Base-by-base conservation (phyloP, 1,140 invertebrate genomes). In the Caenorhabditis brenneri region DNA sequence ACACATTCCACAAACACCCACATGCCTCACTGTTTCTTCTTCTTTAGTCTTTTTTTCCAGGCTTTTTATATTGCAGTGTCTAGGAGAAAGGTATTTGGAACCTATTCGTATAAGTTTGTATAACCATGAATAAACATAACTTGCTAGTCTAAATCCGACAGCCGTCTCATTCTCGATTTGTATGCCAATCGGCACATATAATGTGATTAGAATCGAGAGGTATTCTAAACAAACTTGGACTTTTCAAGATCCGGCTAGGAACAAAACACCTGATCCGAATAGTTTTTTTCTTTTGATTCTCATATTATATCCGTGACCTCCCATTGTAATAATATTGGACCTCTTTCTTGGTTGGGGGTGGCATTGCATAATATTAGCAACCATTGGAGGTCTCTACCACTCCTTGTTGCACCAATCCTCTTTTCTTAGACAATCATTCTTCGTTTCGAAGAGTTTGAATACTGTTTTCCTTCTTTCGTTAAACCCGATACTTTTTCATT, bases 51-150 rank as follows among this genome's bases (percentile, higher is more conserved):
- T 39, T 65, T 65, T 22, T 36, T 65, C 7, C 53, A 10, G 24
- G 10, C 10, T 65, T 65, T 12, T 6, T 36, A 7, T 15, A 36
- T 36, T 1, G 6, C 9, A 65, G 3, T 5, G 12, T 6, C 6
- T 24, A 3, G 29, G 19, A n/a, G n/a, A 5, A 3, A 36, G 31
- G 33, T 36, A 27, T 24, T n/a, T n/a, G 7, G 3, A 15, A 22
- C 42, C 12, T 65, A 46, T 42, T 42, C 36, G 27, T 24, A 55
- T 27, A 22, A 29, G 53, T 29, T 55, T 55, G 65, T 42, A 74
- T 74, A 74, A 10, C 65, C 65, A 74, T 74, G 46, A 74, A 74
- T 74, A 74, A 74, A 74, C 65, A 74, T 39, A 46, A 74, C 65
- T 74, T 74, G 5, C 29, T n/a, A 42, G 15, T 46, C 65, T 29